Percentiles rank a stretch among this genome's conserved stretches.
These are phyloP conservation scores for Helicorthomorpha holstii DNA, from an alignment of 1,140 invertebrate genomes.

Conservation along the genomic window DNA sequence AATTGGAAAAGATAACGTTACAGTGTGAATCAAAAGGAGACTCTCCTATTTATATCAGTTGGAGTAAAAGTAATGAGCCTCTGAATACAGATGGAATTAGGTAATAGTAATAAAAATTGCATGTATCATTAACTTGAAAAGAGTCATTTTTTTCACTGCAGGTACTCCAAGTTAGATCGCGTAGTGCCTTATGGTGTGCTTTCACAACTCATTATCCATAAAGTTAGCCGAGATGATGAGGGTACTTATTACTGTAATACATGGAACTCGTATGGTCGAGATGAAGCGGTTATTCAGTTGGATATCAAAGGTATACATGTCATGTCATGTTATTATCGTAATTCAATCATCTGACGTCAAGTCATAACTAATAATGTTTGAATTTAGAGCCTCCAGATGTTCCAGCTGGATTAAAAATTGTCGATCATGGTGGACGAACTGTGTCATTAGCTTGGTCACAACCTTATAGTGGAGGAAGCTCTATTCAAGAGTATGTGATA, in stretches of 20 bases:
- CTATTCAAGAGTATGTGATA: slow-evolving; percentile 49
- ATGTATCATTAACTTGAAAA: neutral
- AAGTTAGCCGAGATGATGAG: slow-evolving; percentile 74
- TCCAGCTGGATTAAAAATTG: slow-evolving; percentile 1
- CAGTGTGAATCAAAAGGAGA: slow-evolving; percentile 90
- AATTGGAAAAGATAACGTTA: slow-evolving; percentile 75
- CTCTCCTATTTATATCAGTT: slow-evolving; percentile 85
- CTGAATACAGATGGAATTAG: neutral
- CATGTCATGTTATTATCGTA: neutral
- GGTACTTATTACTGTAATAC: slow-evolving; percentile 86
- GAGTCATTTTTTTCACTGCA: too few species aligned
- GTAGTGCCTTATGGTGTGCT: slow-evolving; percentile 57
- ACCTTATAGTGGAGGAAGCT: slow-evolving; percentile 61
- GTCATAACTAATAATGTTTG: neutral
- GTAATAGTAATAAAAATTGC: neutral
- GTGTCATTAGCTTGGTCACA: slow-evolving; percentile 50
- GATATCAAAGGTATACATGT: slow-evolving; percentile 63
- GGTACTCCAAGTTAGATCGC: neutral
- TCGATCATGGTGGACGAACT: slow-evolving; percentile 27
- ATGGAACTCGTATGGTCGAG: slow-evolving; percentile 84
- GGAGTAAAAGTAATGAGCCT: slow-evolving; percentile 87
- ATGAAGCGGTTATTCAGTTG: slow-evolving; percentile 87
- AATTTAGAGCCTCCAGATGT: slow-evolving; percentile 2
- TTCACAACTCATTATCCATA: slow-evolving; percentile 73
- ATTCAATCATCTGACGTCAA: neutral